Conservation (phyloP, 2,113 vertebrate genomes). For the Chiloscyllium plagiosum region DNA sequence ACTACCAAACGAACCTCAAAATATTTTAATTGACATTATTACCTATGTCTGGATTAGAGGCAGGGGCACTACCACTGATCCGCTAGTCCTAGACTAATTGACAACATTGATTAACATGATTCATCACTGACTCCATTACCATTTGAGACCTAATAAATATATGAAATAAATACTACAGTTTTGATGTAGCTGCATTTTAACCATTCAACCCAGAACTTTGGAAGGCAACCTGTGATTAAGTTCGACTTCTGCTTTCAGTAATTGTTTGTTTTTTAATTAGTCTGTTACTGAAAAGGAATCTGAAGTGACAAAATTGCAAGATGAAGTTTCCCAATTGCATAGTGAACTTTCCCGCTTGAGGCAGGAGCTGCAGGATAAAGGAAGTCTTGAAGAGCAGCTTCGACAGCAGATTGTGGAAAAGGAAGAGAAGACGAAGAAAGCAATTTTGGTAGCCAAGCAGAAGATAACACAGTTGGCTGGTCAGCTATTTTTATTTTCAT, state of each 20-base stretch:
- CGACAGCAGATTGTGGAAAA: conserved; percentile 84
- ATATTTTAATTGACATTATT: no score
- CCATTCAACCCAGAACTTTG: background rate
- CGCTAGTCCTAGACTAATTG: background rate
- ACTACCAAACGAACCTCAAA: no score
- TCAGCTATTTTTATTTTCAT: conserved; percentile 44
- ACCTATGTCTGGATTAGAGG: no score
- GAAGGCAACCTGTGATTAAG: background rate
- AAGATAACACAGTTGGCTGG: conserved; percentile 79
- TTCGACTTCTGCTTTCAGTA: background rate
- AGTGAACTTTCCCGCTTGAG: conserved; percentile 70
- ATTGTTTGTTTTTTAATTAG: conserved; percentile 50
- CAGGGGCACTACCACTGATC: no score
- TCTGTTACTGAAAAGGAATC: conserved; percentile 72
- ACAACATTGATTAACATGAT: background rate
- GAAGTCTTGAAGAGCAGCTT: conserved; percentile 73
- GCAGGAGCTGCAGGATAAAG: conserved; percentile 84
- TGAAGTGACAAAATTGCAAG: conserved; percentile 71
- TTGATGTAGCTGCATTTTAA: no score
- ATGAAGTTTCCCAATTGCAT: conserved; percentile 71
- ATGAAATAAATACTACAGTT: no score
- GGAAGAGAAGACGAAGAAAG: conserved; percentile 89
- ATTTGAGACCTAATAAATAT: no score
- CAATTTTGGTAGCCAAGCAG: conserved; percentile 78
- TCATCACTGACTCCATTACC: background rate